Evolutionary conservation across 2,888 invertebrate genomes (phyloP).

Genomic region (Harmothoe impar): DNA sequence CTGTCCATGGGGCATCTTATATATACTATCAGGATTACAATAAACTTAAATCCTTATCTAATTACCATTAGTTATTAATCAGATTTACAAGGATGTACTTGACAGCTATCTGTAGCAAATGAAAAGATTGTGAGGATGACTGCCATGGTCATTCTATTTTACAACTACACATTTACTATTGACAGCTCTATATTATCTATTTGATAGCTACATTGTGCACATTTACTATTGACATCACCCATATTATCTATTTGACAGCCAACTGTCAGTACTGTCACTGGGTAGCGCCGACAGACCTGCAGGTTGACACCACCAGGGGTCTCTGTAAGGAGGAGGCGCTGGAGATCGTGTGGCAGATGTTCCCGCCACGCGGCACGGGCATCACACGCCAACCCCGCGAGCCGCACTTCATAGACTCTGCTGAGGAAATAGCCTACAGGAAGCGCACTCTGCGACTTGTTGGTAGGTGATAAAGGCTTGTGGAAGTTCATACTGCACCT

Average conservation of each 20-base stretch:
- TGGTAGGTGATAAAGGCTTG: background rate
- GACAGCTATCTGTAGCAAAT: too few relatives aligned
- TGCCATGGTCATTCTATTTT: too few relatives aligned
- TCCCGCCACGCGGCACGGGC: slow-evolving; percentile 63
- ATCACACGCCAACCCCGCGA: background rate
- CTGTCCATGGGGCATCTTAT: too few relatives aligned
- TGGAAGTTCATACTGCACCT: too few relatives aligned
- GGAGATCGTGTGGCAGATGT: slow-evolving; percentile 68
- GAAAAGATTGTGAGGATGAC: too few relatives aligned
- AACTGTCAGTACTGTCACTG: slow-evolving; percentile 58
- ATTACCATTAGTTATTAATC: background rate
- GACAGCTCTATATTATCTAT: too few relatives aligned
- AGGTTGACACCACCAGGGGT: slow-evolving; percentile 64
- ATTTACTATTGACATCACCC: too few relatives aligned
- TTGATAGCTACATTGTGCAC: too few relatives aligned
- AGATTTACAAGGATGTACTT: background rate
- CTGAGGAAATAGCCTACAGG: background rate
- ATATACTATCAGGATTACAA: too few relatives aligned
- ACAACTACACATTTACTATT: too few relatives aligned
- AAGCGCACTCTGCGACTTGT: slow-evolving; percentile 4
- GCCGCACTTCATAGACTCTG: background rate
- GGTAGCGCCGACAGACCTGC: slow-evolving; percentile 47
- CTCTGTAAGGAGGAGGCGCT: slow-evolving; percentile 66
- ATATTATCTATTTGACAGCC: background rate
- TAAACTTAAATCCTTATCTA: background rate